Evolutionary conservation across 1,140 invertebrate genomes (phyloP).

Genomic region (Lepidurus couesii): DNA sequence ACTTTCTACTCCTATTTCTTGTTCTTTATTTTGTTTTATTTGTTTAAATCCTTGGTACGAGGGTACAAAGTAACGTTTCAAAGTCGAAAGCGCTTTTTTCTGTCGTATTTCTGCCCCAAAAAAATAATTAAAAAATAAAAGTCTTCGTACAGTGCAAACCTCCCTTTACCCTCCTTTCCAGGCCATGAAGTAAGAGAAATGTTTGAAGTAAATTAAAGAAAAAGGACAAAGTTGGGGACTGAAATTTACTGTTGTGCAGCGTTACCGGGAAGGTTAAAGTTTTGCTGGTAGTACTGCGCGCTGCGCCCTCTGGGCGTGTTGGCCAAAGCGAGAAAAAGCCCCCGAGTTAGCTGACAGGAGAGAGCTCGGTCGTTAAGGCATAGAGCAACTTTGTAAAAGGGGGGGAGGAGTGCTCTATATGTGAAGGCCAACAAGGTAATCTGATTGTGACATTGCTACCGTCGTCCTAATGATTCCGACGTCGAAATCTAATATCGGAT

Average conservation of each 20-base stretch:
- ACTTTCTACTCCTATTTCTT: too few relatives aligned
- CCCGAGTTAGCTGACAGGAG: not conserved
- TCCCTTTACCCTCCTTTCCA: conserved; percentile 1
- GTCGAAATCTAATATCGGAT: not conserved
- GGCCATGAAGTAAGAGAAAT: conserved; percentile 10
- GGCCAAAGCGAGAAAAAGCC: not conserved
- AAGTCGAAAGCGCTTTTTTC: too few relatives aligned
- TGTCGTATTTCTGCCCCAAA: too few relatives aligned
- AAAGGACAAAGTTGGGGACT: not conserved
- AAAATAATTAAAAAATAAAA: not conserved
- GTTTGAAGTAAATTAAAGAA: conserved; percentile 19
- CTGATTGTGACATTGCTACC: not conserved
- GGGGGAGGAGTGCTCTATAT: not conserved
- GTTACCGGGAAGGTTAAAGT: not conserved
- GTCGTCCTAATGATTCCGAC: not conserved
- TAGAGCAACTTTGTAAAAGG: conserved; percentile 16
- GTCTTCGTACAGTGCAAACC: not conserved
- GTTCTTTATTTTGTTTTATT: too few relatives aligned
- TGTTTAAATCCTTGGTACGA: too few relatives aligned
- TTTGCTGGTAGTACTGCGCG: not conserved
- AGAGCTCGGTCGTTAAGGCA: not conserved
- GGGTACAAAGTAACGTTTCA: too few relatives aligned
- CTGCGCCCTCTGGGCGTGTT: not conserved
- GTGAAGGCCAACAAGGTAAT: conserved; percentile 1
- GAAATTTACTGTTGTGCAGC: not conserved